Percentiles rank a stretch among this genome's conserved stretches.
phyloP scores from a whole-genome alignment of 2,888 invertebrate genomes.

The Heliconius ethilla region DNA sequence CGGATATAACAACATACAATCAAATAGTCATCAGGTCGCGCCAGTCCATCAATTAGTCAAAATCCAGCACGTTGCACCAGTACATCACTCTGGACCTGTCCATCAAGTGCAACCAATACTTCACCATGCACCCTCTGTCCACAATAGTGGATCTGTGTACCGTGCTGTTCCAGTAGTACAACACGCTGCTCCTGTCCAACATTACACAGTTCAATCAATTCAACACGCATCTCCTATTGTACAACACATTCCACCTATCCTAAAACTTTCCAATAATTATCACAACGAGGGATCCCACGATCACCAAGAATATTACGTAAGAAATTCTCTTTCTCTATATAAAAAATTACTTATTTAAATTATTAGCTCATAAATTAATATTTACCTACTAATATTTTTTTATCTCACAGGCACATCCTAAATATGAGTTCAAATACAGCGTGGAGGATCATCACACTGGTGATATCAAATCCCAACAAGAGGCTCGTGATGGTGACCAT shows the following conservation, averaged over 20 bases:
- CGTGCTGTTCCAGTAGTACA: constrained; percentile 48
- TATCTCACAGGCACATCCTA: constrained; percentile 67
- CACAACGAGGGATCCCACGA: constrained; percentile 46
- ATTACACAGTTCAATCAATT: constrained; percentile 8
- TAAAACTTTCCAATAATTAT: constrained; percentile 47
- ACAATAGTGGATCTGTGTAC: constrained; percentile 53
- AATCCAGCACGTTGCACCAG: constrained; percentile 30
- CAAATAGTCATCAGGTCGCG: constrained; percentile 34
- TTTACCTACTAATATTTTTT: background rate
- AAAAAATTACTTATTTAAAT: background rate
- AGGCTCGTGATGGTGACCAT: constrained; percentile 78
- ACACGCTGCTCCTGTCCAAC: constrained; percentile 29
- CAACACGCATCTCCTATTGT: constrained; percentile 39
- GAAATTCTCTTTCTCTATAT: constrained; percentile 36
- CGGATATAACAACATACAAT: constrained; percentile 31
- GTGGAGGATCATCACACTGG: constrained; percentile 80
- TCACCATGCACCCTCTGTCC: constrained; percentile 15
- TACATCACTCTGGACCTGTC: constrained; percentile 41
- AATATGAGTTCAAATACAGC: constrained; percentile 79
- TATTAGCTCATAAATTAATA: background rate
- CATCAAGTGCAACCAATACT: constrained; percentile 26
- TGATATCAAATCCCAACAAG: constrained; percentile 80
- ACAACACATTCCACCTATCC: constrained; percentile 31
- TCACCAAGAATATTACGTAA: constrained; percentile 62
- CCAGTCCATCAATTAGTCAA: constrained; percentile 23